Base-by-base conservation (phyloP, 1,140 invertebrate species). In the Apocrypta bakeri region DNA sequence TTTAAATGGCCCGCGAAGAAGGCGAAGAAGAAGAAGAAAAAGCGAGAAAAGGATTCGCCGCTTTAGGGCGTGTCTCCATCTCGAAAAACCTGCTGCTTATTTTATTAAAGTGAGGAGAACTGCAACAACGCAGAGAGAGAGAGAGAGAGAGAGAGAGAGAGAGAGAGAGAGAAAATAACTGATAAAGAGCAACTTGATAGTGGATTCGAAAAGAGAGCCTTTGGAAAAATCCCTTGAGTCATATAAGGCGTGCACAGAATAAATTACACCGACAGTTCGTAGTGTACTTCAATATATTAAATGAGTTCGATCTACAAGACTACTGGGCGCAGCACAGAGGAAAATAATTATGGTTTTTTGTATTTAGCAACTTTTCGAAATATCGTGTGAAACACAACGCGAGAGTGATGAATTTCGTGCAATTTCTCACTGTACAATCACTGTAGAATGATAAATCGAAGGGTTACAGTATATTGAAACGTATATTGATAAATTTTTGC, bases 51-150 rank as follows among this genome's bases (percentile, higher is more conserved):
- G 68, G 68, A 33, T 71, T 21, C 31, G 14, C 68, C 48, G 48
- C 48, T 17, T 21, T 56, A 21, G 81, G 81, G 81, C 81, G 81
- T 78, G 80, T 69, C 80, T 31, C 61, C n/a, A 71, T 66, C 64
- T 74, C 64, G 42, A 82, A 69, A 82, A 82, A 77, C 81, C 74
- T 82, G 81, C 73, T 82, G 66, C 81, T 66, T 77, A 71, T 74
- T 82, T 82, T 75, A 81, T 81, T 81, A 81, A 40, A 64, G 61
- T 64, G 64, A 11, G 61, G 29, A 17, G 61, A 68, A 73, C 68
- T 64, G 79, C 66, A 48, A 21, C 48, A 68, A 68, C 27, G 37
- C 17, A n/a, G 25, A 2, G 40, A 68, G 42, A 17, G 42, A 21
- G 42, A 48, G 42, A 14, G 42, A 48, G 40, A 48, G 42, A 48